phyloP scores from a whole-genome alignment of 1,140 invertebrate species.

The Diorhabda elongata region DNA sequence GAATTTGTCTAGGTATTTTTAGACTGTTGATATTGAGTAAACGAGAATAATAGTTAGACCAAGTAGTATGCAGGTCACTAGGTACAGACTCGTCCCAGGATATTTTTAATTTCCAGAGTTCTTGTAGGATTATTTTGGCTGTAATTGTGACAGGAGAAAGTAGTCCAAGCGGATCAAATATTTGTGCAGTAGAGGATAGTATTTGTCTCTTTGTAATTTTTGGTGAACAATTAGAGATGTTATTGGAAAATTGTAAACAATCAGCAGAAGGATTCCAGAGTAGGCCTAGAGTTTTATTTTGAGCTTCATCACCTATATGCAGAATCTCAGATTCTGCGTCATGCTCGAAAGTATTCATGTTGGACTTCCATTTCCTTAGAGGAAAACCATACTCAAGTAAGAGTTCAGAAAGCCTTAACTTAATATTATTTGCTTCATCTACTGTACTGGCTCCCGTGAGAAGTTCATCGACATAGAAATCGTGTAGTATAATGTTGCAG shows the following conservation, averaged over 20 bases:
- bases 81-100: constrained; percentile 28
- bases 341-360: not conserved
- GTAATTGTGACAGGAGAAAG: constrained; percentile 7
- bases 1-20: no score
- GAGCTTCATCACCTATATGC: constrained; percentile 6
- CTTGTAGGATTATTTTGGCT: constrained; percentile 19
- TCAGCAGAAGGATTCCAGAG: constrained; percentile 21
- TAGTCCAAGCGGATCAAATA: constrained; percentile 18
- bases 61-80: constrained; percentile 19
- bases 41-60: no score
- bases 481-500: constrained; percentile 5
- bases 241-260: constrained; percentile 18
- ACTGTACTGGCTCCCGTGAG: not conserved
- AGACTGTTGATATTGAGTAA: no score
- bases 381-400: not conserved
- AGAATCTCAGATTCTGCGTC: not conserved
- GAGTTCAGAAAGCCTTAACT: not conserved
- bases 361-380: constrained; percentile 6
- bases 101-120: constrained; percentile 16
- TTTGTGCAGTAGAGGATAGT: constrained; percentile 11
- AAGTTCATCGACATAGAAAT: constrained; percentile 22
- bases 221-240: no score
- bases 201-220: no score
- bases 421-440: not conserved
- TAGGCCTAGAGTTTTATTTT: constrained; percentile 24